Conservation (phyloP, 1,140 invertebrate genomes). For the Caerostris darwini region DNA sequence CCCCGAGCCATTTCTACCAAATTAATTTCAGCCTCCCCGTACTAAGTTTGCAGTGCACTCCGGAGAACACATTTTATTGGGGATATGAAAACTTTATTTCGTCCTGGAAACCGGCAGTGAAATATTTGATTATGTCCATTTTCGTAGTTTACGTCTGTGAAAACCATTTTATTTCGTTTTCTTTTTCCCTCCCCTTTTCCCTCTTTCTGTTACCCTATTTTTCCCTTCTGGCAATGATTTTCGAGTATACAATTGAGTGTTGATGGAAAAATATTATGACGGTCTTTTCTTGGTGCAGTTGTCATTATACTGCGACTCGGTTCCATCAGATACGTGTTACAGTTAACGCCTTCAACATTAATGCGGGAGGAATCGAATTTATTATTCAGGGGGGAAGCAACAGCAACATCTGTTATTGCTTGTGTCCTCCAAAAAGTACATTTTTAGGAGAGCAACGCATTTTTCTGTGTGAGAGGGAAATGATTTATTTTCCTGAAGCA, state of each 20-base stretch:
- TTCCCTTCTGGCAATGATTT: neutral
- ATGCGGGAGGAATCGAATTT: slow-evolving; percentile 7
- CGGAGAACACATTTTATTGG: neutral
- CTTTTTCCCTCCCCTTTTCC: neutral
- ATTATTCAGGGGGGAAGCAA: neutral
- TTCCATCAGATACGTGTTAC: neutral
- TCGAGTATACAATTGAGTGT: neutral
- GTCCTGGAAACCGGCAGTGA: neutral
- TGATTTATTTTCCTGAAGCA: neutral
- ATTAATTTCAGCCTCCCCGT: neutral
- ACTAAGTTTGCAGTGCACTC: neutral
- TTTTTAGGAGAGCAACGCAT: neutral
- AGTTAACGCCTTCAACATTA: neutral
- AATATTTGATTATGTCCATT: slow-evolving; percentile 30
- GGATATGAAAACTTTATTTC: slow-evolving; percentile 30
- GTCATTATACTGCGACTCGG: neutral
- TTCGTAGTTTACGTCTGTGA: neutral
- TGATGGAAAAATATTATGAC: slow-evolving; percentile 1
- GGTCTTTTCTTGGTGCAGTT: neutral
- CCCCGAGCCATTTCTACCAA: neutral
- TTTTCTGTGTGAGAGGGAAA: neutral
- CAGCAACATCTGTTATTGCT: slow-evolving; percentile 12
- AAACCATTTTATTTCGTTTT: neutral
- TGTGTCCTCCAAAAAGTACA: neutral
- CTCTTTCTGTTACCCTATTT: neutral